Evolutionary conservation across 2,113 vertebrate genomes (phyloP), one percentile per base, ranked within the genome.

Genomic region (Labrus mixtus): DNA sequence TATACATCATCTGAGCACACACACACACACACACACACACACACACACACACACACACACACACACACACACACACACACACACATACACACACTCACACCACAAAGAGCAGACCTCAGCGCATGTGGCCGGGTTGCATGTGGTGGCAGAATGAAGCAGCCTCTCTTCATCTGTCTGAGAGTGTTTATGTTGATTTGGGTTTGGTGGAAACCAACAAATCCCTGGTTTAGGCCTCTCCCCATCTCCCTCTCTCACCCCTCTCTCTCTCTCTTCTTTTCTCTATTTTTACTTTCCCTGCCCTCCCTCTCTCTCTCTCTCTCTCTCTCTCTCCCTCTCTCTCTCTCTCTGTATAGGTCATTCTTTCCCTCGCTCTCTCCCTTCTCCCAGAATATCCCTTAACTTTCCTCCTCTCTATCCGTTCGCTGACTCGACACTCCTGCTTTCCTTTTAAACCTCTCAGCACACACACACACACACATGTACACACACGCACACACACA

Each of bases 351-450:
- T 46, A 68, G 23, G 62, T 33, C 66, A 54, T 48, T 68, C 66
- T 36, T 33, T 62, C 64, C 50, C 57, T 62, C 53, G 64, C 69
- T 60, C 37, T 15, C 37, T 12, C 65, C 48, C 37, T 23, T 71
- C 65, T 67, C 64, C 65, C 66, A 68, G 72, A 90, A 83, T 83
- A 76, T 86, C 71, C 78, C 73, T 70, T 45, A 58, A 74, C 81
- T 79, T 76, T 69, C 15, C 69, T 25, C 71, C 61, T 78, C 51
- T 53, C 68, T 65, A 66, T 71, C 58, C 85, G 55, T 81, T 81
- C 90, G 89, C 89, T 88, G 86, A 92, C 83, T 82, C 33, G n/a
- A 78, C 86, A 83, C 45, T 48, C 75, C 64, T 81, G 63, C 78
- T 61, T 76, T 82, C 81, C 73, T 79, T 87, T 82, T 76, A 85